Evolutionary conservation across 2,888 invertebrate species (phyloP).

Genomic region (Melanostoma mellinum): DNA sequence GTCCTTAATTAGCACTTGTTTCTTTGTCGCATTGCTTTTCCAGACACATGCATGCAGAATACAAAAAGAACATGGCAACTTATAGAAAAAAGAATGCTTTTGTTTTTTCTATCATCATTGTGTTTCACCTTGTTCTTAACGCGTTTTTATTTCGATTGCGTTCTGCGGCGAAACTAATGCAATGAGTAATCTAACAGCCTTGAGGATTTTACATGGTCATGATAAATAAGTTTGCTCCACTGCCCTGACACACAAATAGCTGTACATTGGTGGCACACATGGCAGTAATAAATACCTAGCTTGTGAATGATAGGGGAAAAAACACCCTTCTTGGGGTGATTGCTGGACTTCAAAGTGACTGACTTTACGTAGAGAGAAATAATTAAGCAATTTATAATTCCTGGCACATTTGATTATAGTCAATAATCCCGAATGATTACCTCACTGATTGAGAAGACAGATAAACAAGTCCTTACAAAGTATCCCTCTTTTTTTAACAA

Average conservation of each 20-base stretch:
- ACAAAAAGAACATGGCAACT: not conserved
- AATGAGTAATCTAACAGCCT: constrained; percentile 57
- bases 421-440: too few relatives aligned
- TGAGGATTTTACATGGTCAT: constrained; percentile 36
- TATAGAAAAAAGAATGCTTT: constrained; percentile 3
- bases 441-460: too few relatives aligned
- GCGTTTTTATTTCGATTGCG: constrained; percentile 11
- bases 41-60: not conserved
- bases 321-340: too few relatives aligned
- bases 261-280: not conserved
- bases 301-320: too few relatives aligned
- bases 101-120: constrained; percentile 5
- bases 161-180: constrained; percentile 55
- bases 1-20: constrained; percentile 38
- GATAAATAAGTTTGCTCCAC: not conserved
- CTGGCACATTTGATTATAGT: too few relatives aligned
- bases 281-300: too few relatives aligned
- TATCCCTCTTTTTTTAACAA: too few relatives aligned
- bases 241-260: constrained; percentile 14
- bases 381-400: too few relatives aligned
- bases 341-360: too few relatives aligned
- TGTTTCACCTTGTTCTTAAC: not conserved
- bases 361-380: too few relatives aligned
- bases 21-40: constrained; percentile 1
- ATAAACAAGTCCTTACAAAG: too few relatives aligned